phyloP scores from a whole-genome alignment of 2,797 vertebrate species.

The Hylomyscus alleni region DNA sequence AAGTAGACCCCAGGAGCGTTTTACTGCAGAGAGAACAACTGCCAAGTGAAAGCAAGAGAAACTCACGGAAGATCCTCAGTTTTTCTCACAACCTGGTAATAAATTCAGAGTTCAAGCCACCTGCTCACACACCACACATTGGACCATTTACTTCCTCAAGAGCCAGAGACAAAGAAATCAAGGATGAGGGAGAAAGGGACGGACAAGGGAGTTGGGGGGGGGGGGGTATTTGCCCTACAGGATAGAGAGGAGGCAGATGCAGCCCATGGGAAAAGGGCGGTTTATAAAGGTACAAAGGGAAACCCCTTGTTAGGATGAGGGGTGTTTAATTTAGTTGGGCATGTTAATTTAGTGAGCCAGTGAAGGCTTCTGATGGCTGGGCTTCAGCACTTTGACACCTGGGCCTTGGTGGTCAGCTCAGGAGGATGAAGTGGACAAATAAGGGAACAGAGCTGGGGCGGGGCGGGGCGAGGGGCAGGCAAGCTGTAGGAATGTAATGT shows the following conservation, averaged over 20 bases:
- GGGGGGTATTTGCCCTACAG: not conserved
- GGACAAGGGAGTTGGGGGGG: not conserved
- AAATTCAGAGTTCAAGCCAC: not conserved
- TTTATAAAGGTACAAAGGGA: not conserved
- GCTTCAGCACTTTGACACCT: not conserved
- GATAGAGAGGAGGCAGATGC: not conserved
- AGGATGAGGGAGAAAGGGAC: not conserved
- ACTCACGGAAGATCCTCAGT: not conserved
- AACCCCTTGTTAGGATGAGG: not conserved
- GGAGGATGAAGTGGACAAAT: not conserved
- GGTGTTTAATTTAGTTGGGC: not conserved
- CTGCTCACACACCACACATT: not conserved
- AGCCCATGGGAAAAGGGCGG: not conserved
- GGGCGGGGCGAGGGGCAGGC: too few species aligned
- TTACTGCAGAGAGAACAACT: constrained; percentile 57
- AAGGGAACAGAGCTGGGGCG: not conserved
- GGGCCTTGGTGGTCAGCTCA: not conserved
- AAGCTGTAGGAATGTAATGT: not conserved
- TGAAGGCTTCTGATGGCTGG: not conserved
- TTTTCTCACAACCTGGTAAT: constrained; percentile 20
- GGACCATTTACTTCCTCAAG: not conserved
- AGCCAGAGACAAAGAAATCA: not conserved
- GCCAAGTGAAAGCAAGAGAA: not conserved
- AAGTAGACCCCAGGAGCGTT: constrained; percentile 58
- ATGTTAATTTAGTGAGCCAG: not conserved